phyloP scores from a whole-genome alignment of 2,888 invertebrate species.

The Scelioninae gen. 2 region DNA sequence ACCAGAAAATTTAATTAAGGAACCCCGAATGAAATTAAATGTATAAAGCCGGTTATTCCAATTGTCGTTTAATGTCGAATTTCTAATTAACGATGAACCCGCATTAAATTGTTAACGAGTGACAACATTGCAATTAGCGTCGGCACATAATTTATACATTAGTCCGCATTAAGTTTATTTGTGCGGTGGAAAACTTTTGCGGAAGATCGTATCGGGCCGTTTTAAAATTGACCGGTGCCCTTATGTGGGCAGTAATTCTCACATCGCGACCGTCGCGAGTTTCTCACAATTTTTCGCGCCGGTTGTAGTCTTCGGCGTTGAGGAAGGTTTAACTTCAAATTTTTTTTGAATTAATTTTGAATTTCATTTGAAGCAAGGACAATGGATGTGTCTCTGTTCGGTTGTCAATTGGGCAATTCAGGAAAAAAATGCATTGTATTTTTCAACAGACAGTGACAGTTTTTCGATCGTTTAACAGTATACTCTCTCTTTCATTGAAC shows the following conservation, averaged over 20 bases:
- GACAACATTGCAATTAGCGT: constrained; percentile 38
- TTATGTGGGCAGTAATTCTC: constrained; percentile 51
- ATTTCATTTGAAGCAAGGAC: too few relatives aligned
- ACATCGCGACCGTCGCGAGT: constrained; percentile 35
- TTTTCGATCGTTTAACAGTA: too few relatives aligned
- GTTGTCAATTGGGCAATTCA: too few relatives aligned
- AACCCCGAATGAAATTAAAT: constrained; percentile 3
- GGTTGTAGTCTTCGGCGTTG: background rate
- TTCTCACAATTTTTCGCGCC: constrained; percentile 17
- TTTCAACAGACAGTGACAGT: too few relatives aligned
- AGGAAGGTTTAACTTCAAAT: too few relatives aligned
- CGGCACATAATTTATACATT: constrained; percentile 33
- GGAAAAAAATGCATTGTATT: too few relatives aligned
- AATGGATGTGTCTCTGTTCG: too few relatives aligned
- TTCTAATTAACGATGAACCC: constrained; percentile 25
- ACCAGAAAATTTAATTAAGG: too few relatives aligned
- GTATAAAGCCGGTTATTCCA: constrained; percentile 1
- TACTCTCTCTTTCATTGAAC: too few relatives aligned
- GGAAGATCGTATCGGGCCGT: constrained; percentile 38
- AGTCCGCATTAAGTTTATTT: constrained; percentile 39
- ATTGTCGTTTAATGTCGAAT: constrained; percentile 7
- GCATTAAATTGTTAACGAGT: constrained; percentile 32
- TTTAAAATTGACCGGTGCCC: constrained; percentile 40
- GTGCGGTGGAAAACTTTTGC: constrained; percentile 33
- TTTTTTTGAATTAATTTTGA: too few relatives aligned